A percentile compares a stretch with the other conserved stretches of the same genome.
Conservation (phyloP, 2,797 vertebrate species). For the Bovichtus diacanthus region DNA sequence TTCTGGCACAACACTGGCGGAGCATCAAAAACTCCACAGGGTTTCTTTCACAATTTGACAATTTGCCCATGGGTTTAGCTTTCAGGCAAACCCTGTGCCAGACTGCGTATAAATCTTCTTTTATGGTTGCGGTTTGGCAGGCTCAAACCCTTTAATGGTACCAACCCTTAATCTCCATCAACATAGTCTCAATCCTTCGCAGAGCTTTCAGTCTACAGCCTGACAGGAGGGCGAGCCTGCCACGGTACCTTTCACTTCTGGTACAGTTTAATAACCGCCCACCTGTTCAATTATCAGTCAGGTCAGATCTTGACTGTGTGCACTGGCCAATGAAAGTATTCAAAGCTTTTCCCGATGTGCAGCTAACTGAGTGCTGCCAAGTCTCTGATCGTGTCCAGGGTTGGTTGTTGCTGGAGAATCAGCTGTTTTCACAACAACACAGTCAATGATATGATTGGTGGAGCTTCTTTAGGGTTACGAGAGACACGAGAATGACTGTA, state of each 20-base stretch:
- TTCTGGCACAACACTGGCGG: too few species aligned
- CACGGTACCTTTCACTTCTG: background rate
- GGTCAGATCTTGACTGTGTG: slow-evolving; percentile 12
- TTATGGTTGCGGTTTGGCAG: background rate
- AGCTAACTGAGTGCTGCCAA: too few species aligned
- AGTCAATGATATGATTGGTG: too few species aligned
- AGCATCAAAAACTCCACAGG: background rate
- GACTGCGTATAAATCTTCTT: background rate
- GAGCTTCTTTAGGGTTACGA: too few species aligned
- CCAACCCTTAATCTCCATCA: background rate
- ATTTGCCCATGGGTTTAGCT: background rate
- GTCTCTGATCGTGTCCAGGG: too few species aligned
- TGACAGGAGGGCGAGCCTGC: background rate
- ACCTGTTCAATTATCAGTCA: background rate
- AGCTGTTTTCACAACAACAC: too few species aligned
- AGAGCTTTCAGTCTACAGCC: background rate
- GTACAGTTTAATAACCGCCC: background rate
- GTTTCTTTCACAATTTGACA: background rate
- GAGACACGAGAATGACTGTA: too few species aligned
- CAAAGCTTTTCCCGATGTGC: slow-evolving; percentile 37
- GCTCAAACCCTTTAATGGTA: background rate
- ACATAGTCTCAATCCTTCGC: background rate
- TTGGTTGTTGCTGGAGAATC: too few species aligned
- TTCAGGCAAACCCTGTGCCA: background rate
- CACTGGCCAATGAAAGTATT: background rate